phyloP scores from a whole-genome alignment of 53 echinoderm and acorn worm species.

The Henricia sp. region DNA sequence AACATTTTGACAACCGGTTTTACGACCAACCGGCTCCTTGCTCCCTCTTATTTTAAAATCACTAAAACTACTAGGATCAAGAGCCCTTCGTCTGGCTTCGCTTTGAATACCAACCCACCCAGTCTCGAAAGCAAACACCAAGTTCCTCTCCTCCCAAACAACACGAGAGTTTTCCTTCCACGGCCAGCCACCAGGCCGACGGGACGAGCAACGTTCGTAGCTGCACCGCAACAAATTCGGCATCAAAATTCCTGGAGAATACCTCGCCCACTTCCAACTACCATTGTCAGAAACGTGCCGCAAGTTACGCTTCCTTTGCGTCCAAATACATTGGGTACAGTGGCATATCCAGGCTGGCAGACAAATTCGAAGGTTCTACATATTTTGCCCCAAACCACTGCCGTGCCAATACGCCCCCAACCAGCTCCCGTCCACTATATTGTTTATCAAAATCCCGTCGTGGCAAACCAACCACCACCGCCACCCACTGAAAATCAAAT shows the following conservation, averaged over 20 bases:
- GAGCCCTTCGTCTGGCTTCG: not conserved
- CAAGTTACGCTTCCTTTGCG: not conserved
- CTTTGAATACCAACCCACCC: not conserved
- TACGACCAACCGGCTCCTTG: not conserved
- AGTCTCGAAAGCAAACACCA: not conserved
- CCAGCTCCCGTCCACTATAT: too few species aligned
- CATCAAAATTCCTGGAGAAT: not conserved
- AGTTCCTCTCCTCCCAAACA: not conserved
- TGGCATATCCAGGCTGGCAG: too few species aligned
- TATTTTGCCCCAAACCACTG: too few species aligned
- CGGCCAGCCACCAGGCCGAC: not conserved
- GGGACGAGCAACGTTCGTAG: not conserved
- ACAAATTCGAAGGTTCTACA: too few species aligned
- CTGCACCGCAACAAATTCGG: not conserved
- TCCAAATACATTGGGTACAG: not conserved
- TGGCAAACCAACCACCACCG: too few species aligned
- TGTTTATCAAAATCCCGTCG: too few species aligned
- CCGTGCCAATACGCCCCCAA: too few species aligned
- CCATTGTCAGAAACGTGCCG: not conserved
- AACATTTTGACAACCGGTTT: not conserved
- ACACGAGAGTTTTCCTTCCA: not conserved
- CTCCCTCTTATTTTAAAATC: constrained; percentile 29
- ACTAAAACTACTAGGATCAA: not conserved
- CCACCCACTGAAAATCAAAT: too few species aligned
- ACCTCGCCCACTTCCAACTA: not conserved